Evolutionary conservation across 35 echinoderm and acorn worm genomes (phyloP).

Genomic region (Amphiura filiformis): DNA sequence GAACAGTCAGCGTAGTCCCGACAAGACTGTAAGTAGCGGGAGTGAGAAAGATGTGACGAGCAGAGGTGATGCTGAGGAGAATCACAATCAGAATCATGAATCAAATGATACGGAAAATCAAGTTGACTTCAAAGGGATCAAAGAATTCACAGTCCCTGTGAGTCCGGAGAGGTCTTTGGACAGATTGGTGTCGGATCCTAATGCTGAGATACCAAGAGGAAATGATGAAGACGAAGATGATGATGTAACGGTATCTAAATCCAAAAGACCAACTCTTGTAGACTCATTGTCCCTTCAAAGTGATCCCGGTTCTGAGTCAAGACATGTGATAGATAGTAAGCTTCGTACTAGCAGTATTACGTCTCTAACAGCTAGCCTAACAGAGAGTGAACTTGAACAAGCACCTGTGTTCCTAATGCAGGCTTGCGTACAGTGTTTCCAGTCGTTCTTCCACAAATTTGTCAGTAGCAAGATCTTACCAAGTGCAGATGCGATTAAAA

Average conservation of each 20-base stretch:
- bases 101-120: neutral
- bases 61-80: conserved; percentile 3
- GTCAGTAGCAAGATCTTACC: conserved; percentile 84
- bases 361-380: conserved; percentile 34
- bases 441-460: conserved; percentile 91
- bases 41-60: conserved; percentile 22
- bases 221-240: neutral
- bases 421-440: conserved; percentile 91
- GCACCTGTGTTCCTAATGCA: conserved; percentile 94
- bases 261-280: neutral
- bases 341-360: conserved; percentile 36
- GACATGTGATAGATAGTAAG: neutral
- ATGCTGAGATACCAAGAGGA: neutral
- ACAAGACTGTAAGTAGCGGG: neutral
- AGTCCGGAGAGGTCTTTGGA: conserved; percentile 73
- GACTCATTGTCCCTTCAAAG: neutral
- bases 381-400: conserved; percentile 51
- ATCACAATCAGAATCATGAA: neutral
- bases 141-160: conserved; percentile 22
- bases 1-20: neutral
- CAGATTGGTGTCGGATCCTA: conserved; percentile 59
- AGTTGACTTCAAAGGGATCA: neutral
- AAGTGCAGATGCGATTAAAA: conserved; percentile 58
- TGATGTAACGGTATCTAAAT: neutral
- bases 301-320: neutral